A percentile compares a stretch with the other conserved stretches of the same genome.
Evolutionary conservation across 2,888 invertebrate species (phyloP).

Genomic region (Saturnia japonica): DNA sequence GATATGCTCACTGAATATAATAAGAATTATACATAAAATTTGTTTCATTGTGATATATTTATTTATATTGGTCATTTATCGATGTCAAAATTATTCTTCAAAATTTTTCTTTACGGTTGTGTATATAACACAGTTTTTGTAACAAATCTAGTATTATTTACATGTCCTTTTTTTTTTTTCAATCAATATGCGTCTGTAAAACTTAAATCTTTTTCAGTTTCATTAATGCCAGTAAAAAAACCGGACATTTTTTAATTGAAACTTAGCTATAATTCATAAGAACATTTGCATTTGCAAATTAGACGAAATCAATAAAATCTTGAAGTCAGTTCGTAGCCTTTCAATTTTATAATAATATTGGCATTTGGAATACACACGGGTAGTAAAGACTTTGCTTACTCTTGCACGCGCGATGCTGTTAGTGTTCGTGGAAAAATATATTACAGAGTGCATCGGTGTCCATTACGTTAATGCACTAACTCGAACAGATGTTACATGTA

Average conservation of each 20-base stretch:
- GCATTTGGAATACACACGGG: not conserved
- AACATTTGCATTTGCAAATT: not conserved
- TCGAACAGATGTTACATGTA: not conserved
- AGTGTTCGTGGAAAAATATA: not conserved
- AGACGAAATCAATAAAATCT: not conserved
- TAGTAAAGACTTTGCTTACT: not conserved
- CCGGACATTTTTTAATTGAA: no score
- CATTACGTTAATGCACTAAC: conserved; percentile 4
- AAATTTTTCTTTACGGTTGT: no score
- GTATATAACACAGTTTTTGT: no score
- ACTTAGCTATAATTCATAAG: not conserved
- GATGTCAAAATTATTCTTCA: no score
- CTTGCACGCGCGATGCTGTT: not conserved
- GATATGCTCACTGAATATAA: no score
- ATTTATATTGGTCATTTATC: no score
- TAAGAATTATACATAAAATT: no score
- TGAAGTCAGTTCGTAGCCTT: not conserved
- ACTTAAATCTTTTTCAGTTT: not conserved
- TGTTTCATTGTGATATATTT: no score
- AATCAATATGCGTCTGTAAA: no score
- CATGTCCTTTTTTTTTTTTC: no score
- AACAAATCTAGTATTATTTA: no score
- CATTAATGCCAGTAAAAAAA: no score
- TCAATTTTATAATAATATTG: not conserved
- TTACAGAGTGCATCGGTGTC: not conserved